phyloP scores from a whole-genome alignment of 2,113 vertebrate species.

The Arvicanthis niloticus region DNA sequence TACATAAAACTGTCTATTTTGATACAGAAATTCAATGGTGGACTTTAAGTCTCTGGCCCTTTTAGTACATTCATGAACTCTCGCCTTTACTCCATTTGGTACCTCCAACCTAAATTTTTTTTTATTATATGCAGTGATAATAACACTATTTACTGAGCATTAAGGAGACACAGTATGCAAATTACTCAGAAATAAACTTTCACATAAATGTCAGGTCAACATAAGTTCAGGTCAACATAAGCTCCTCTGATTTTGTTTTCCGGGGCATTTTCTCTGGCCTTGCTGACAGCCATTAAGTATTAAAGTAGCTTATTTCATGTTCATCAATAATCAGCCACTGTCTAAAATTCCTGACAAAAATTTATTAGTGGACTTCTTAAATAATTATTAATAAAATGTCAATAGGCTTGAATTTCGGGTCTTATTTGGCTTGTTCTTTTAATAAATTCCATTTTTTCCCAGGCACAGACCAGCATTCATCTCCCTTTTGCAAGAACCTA shows the following conservation, averaged over 20 bases:
- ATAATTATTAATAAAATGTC: constrained; percentile 66
- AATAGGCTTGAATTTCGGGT: background rate
- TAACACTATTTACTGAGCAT: background rate
- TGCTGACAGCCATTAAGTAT: constrained; percentile 49
- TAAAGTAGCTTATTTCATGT: constrained; percentile 43
- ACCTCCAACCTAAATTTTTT: background rate
- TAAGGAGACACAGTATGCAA: background rate
- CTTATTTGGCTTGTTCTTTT: constrained; percentile 62
- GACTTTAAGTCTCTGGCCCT: background rate
- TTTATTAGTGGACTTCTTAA: constrained; percentile 17
- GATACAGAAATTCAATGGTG: background rate
- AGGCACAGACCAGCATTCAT: constrained; percentile 56
- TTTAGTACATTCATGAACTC: background rate
- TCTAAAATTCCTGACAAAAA: constrained; percentile 59
- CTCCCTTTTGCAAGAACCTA: constrained; percentile 36
- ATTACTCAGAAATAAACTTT: constrained; percentile 45
- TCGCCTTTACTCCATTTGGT: background rate
- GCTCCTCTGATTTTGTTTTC: background rate
- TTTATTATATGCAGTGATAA: background rate
- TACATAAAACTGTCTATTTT: constrained; percentile 21
- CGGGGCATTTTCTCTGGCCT: background rate
- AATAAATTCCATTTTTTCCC: constrained; percentile 57
- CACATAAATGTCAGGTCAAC: constrained; percentile 48
- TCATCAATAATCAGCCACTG: background rate
- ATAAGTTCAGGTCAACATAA: constrained; percentile 32